These are phyloP conservation scores for Sander vitreus DNA, from an alignment of 2,113 vertebrate species.

Conservation along the genomic window DNA sequence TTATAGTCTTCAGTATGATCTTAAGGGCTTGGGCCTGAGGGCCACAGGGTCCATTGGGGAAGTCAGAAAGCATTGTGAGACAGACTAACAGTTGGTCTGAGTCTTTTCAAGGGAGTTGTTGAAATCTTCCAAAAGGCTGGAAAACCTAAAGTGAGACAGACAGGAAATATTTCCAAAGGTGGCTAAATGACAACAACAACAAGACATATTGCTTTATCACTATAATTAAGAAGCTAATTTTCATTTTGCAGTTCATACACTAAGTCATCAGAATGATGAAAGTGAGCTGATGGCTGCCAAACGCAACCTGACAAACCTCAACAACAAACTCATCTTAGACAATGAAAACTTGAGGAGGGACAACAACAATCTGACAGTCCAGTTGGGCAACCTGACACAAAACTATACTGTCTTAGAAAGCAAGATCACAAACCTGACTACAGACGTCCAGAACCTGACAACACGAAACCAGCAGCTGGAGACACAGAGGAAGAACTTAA, in stretches of 20 bases:
- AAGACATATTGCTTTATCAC: rapidly evolving
- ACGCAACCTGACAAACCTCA: neutral
- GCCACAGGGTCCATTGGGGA: neutral
- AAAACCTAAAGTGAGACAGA: neutral
- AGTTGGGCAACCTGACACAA: neutral
- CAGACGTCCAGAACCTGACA: neutral
- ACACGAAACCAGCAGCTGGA: neutral
- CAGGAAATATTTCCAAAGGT: neutral
- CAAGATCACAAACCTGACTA: neutral
- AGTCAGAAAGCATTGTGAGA: neutral
- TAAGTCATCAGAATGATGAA: neutral
- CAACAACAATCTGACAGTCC: rapidly evolving
- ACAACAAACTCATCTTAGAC: neutral
- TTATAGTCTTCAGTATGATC: no score
- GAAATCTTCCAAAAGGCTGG: neutral
- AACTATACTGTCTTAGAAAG: neutral
- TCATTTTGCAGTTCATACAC: slow-evolving; percentile 22
- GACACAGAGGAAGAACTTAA: slow-evolving; percentile 10
- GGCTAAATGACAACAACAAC: neutral
- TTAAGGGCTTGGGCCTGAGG: neutral
- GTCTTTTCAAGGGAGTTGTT: neutral
- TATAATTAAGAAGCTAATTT: neutral
- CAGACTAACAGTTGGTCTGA: neutral
- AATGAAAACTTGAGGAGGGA: neutral
- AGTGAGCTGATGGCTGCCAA: neutral